Evolutionary conservation across 2,888 invertebrate species (phyloP).

Genomic region (Zhuqinia jingwanae): DNA sequence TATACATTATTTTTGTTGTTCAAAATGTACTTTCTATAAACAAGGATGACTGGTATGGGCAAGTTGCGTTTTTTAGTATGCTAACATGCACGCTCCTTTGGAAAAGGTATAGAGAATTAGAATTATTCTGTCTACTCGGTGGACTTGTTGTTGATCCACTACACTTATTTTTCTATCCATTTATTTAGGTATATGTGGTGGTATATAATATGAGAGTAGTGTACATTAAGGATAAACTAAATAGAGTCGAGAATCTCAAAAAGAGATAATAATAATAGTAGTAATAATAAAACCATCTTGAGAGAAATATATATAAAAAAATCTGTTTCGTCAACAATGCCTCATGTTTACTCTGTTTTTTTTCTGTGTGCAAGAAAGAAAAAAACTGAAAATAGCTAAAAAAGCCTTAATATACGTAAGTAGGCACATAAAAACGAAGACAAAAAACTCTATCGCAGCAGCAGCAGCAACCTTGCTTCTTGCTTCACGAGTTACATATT

Average conservation of each 20-base stretch:
- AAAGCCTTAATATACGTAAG: too few species aligned
- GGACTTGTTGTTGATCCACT: not conserved
- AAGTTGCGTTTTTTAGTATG: too few species aligned
- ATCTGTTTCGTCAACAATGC: constrained; percentile 12
- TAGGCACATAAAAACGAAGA: not conserved
- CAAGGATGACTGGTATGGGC: not conserved
- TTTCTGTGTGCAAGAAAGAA: too few species aligned
- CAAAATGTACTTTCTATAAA: too few species aligned
- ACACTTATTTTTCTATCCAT: not conserved
- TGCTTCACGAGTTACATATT: not conserved
- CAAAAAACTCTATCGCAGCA: not conserved
- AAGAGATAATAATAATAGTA: not conserved
- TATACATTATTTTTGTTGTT: too few species aligned
- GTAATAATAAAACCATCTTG: not conserved
- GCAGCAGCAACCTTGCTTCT: not conserved
- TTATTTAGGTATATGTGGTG: not conserved
- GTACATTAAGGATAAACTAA: not conserved
- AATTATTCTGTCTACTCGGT: too few species aligned
- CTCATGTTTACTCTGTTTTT: too few species aligned
- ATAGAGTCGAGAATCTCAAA: not conserved
- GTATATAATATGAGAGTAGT: too few species aligned
- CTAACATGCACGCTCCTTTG: too few species aligned
- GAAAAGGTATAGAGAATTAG: too few species aligned
- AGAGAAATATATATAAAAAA: not conserved
- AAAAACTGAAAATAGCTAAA: not conserved